phyloP scores from a whole-genome alignment of 2,797 vertebrate genomes.

The Mus caroli region DNA sequence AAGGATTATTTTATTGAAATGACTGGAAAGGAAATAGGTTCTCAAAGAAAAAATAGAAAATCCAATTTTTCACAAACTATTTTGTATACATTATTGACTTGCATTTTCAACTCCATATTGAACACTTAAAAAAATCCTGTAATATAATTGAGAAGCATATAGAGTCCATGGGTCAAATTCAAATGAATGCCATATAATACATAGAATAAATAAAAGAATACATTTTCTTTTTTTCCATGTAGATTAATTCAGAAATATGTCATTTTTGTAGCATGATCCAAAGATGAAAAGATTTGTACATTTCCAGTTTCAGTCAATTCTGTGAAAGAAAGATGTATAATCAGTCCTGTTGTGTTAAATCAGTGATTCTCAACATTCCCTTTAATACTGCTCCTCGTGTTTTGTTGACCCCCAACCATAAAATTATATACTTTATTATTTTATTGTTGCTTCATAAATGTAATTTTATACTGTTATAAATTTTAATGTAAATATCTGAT shows the following conservation, averaged over 20 bases:
- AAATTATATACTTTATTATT: not conserved
- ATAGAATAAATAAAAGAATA: conserved; percentile 66
- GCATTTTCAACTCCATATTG: conserved; percentile 3
- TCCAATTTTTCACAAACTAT: conserved; percentile 52
- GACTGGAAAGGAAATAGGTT: conserved; percentile 70
- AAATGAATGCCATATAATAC: conserved; percentile 7
- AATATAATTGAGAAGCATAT: conserved; percentile 19
- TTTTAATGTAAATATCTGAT: not conserved
- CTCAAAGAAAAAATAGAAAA: conserved; percentile 54
- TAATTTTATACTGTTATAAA: not conserved
- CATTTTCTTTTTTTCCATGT: conserved; percentile 33
- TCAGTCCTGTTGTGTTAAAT: not conserved
- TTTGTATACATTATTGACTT: conserved; percentile 61
- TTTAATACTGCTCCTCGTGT: no score
- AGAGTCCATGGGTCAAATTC: conserved; percentile 32
- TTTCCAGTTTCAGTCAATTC: conserved; percentile 76
- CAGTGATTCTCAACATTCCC: not conserved
- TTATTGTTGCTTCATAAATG: not conserved
- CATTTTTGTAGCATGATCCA: conserved; percentile 14
- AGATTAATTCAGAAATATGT: conserved; percentile 42
- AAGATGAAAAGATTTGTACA: not conserved
- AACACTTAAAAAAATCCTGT: not conserved
- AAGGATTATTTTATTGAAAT: conserved; percentile 83
- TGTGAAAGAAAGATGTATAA: conserved; percentile 51
- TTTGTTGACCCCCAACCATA: not conserved